These are phyloP conservation scores for Tetraodon nigroviridis DNA, from an alignment of 2,113 vertebrate species.

Conservation along the genomic window DNA sequence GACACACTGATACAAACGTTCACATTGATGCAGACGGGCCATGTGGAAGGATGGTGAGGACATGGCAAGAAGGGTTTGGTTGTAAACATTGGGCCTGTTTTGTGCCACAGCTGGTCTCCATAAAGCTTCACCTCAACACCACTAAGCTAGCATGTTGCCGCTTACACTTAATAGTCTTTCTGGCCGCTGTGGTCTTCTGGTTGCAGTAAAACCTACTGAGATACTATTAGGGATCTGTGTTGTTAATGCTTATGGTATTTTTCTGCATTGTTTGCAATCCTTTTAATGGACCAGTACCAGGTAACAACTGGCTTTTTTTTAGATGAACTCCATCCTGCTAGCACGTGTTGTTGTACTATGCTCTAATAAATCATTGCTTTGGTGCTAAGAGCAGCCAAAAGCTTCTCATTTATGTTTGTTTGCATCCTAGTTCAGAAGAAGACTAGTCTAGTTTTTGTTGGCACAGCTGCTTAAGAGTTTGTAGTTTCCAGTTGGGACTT, in stretches of 20 bases:
- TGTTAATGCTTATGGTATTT: constrained; percentile 7
- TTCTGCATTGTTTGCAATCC: constrained; percentile 6
- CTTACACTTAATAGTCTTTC: constrained; percentile 10
- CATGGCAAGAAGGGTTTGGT: constrained; percentile 28
- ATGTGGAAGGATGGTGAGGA: too few relatives aligned
- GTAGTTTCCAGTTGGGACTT: constrained; percentile 27
- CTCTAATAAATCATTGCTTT: constrained; percentile 32
- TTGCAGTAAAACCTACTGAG: constrained; percentile 19
- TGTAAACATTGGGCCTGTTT: constrained; percentile 59
- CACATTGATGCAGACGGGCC: too few relatives aligned
- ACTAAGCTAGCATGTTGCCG: constrained; percentile 27
- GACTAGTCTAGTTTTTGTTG: constrained; percentile 39
- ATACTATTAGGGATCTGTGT: constrained; percentile 3
- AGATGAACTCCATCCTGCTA: neutral
- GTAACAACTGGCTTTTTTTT: constrained; percentile 10
- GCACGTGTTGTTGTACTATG: constrained; percentile 38
- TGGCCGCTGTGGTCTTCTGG: constrained; percentile 21
- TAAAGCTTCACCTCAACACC: constrained; percentile 14
- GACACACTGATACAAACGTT: too few relatives aligned
- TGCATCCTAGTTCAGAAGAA: constrained; percentile 44
- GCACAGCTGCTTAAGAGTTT: constrained; percentile 33
- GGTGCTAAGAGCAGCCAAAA: constrained; percentile 15
- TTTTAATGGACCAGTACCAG: too few relatives aligned
- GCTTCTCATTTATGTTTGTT: constrained; percentile 52
- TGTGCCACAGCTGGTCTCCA: constrained; percentile 15